These are phyloP conservation scores for Remorina albescens DNA, from an alignment of 2,797 vertebrate genomes.

Conservation along the genomic window DNA sequence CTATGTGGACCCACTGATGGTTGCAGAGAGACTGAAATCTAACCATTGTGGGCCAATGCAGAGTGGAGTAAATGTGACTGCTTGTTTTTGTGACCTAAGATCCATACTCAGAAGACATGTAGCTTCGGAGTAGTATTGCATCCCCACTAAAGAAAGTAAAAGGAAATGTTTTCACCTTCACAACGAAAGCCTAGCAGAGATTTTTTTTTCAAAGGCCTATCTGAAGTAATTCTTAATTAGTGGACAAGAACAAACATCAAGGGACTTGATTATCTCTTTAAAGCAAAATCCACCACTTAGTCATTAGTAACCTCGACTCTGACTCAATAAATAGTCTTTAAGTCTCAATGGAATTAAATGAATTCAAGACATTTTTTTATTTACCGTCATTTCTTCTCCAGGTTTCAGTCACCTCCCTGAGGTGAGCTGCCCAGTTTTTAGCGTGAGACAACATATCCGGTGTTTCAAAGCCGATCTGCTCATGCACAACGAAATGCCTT, in stretches of 20 bases:
- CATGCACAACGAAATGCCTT: constrained; percentile 9
- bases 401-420: background rate
- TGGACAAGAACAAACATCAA: background rate
- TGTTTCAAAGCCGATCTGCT: constrained; percentile 13
- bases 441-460: too few relatives aligned
- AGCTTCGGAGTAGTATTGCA: background rate
- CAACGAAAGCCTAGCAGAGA: background rate
- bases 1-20: constrained; percentile 7
- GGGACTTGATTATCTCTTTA: background rate
- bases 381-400: background rate
- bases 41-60: background rate
- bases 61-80: background rate
- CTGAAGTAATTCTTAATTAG: background rate
- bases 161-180: background rate
- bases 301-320: background rate
- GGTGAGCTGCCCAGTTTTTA: too few relatives aligned
- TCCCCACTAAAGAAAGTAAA: too few relatives aligned
- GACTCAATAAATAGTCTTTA: too few relatives aligned
- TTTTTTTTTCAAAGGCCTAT: background rate
- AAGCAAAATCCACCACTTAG: background rate
- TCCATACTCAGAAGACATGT: background rate
- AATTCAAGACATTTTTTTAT: background rate
- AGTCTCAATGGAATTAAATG: too few relatives aligned
- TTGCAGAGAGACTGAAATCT: background rate
- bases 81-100: constrained; percentile 10